phyloP scores from a whole-genome alignment of 2,888 invertebrate species.

The Hoplodrina ambigua region DNA sequence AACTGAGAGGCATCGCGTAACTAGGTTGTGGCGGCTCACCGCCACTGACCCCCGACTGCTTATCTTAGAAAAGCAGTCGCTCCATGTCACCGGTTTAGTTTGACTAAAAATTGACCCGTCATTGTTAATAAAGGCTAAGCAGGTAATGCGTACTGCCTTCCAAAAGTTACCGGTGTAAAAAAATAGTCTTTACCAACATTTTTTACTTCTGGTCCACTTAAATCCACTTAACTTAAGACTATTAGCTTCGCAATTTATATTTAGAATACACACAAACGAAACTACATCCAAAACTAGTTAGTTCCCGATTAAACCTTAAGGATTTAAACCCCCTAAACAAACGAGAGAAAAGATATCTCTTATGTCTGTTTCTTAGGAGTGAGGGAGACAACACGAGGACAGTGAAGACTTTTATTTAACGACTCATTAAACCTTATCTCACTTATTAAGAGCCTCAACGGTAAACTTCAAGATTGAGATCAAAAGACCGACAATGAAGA shows the following conservation, averaged over 20 bases:
- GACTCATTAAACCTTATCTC: slow-evolving; percentile 43
- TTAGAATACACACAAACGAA: slow-evolving; percentile 7
- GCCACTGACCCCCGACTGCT: no score
- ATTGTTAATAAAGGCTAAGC: no score
- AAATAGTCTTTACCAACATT: no score
- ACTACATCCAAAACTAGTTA: slow-evolving; percentile 11
- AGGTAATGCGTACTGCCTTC: no score
- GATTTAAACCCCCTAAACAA: slow-evolving; percentile 26
- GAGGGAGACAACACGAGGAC: slow-evolving; percentile 31
- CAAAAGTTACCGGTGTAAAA: no score
- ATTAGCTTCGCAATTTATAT: not conserved
- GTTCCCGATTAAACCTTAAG: slow-evolving; percentile 12
- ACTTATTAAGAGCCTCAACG: slow-evolving; percentile 28
- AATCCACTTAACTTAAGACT: slow-evolving; percentile 3
- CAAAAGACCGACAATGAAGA: slow-evolving; percentile 34
- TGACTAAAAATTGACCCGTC: no score
- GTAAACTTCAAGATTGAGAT: slow-evolving; percentile 38
- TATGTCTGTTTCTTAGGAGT: not conserved
- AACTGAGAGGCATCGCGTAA: no score
- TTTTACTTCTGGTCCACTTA: not conserved
- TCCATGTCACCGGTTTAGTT: no score
- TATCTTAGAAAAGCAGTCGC: no score
- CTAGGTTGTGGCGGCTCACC: no score
- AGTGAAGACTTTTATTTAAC: slow-evolving; percentile 31
- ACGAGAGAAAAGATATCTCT: slow-evolving; percentile 12